Evolutionary conservation across 2,113 vertebrate genomes (phyloP), one percentile per base, ranked within the genome.

Genomic region (Smithornis capensis): DNA sequence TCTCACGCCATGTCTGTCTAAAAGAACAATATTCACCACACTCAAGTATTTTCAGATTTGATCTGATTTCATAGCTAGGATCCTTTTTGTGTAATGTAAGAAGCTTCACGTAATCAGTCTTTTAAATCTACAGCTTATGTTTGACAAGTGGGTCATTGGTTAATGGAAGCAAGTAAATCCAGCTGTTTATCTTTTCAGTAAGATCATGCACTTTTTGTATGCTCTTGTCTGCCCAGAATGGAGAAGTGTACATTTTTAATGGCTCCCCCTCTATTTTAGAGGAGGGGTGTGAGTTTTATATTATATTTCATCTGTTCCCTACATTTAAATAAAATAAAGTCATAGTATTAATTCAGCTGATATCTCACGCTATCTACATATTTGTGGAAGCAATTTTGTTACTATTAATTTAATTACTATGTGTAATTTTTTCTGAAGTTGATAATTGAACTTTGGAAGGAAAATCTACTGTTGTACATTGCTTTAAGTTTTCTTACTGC

Each of bases 121-220:
- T 86, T 75, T 95, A 95, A 95, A 94, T 95, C 95, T 91, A 87
- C 75, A 78, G 94, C 94, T 94, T 96, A 95, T 69, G 93, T 95
- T 96, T 97, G 95, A 95, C 94, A 96, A 94, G 83, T 96, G 90
- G 96, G 95, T 90, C 96, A 93, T 59, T 90, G 86, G 85, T 97
- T 96, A 96, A 97, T 96, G 92, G 92, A 94, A 95, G 62, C 64
- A 75, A 87, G 76, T 90, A 94, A 96, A 97, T 97, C 94, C 96
- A 96, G 85, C 93, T 96, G 90, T 97, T 96, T 96, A 93, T 90
- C 88, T 96, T 95, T 90, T 59, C 82, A 50, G 68, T 60, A 81
- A 71, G 76, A 87, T 64, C 68, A 14, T 50, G 76, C 23, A 28
- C 79, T 92, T 93, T 92, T 64, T 90, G 38, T 75, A 21, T 75